phyloP scores from a whole-genome alignment of 2,888 invertebrate species.

The Apantesis nais region DNA sequence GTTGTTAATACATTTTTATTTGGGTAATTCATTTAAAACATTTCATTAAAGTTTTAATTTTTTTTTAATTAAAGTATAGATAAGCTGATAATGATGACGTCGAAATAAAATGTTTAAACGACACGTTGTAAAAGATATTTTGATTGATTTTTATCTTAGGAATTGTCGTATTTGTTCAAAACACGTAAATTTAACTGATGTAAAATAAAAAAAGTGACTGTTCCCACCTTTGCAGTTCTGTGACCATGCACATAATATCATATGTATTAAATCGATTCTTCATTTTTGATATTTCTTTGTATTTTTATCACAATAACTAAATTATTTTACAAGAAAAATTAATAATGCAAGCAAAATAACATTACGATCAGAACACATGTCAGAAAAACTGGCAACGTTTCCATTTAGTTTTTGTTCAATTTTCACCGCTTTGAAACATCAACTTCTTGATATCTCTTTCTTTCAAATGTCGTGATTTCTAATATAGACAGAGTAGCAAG shows the following conservation, averaged over 20 bases:
- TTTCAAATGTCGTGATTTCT: too few species aligned
- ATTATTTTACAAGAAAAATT: constrained; percentile 14
- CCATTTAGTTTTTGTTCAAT: not conserved
- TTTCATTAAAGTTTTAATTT: not conserved
- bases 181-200: not conserved
- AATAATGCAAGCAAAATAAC: not conserved
- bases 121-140: not conserved
- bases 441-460: not conserved
- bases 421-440: not conserved
- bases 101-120: not conserved
- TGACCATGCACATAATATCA: constrained; percentile 95
- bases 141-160: not conserved
- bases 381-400: not conserved
- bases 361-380: not conserved
- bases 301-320: constrained; percentile 24
- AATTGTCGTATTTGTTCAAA: not conserved
- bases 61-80: not conserved
- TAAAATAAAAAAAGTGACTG: not conserved
- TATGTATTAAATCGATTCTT: constrained; percentile 97
- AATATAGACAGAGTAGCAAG: not conserved
- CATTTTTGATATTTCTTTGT: constrained; percentile 85
- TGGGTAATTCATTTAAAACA: too few species aligned
- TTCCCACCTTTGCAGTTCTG: constrained; percentile 92
- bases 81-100: too few species aligned
- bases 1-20: too few species aligned